Evolutionary conservation across 2,888 invertebrate genomes (phyloP).

Genomic region (Troides oblongomaculatus): DNA sequence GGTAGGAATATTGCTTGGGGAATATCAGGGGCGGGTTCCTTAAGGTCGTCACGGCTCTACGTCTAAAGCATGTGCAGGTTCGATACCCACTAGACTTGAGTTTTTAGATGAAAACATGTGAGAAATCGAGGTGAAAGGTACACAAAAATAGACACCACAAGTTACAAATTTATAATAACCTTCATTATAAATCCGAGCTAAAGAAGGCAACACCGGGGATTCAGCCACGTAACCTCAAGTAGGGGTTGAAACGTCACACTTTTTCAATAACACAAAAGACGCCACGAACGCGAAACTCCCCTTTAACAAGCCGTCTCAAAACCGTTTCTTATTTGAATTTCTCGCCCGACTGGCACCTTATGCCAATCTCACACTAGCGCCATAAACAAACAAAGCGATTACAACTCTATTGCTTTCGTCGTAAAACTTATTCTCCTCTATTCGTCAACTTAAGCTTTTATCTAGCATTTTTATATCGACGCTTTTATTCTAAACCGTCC

Average conservation of each 20-base stretch:
- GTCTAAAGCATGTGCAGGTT: no score
- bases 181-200: background rate
- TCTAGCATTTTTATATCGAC: conserved; percentile 18
- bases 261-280: conserved; percentile 26
- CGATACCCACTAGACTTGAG: no score
- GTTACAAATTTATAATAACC: background rate
- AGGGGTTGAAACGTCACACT: conserved; percentile 11
- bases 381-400: conserved; percentile 36
- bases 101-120: no score
- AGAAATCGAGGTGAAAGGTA: no score
- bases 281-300: conserved; percentile 34
- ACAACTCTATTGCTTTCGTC: conserved; percentile 38
- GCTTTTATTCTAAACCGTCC: conserved; percentile 9
- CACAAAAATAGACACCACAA: no score
- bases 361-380: conserved; percentile 36
- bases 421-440: conserved; percentile 26
- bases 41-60: no score
- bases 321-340: conserved; percentile 60
- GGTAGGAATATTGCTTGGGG: background rate
- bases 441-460: conserved; percentile 26
- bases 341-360: conserved; percentile 45
- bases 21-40: background rate
- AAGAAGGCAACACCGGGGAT: background rate
- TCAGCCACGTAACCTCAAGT: conserved; percentile 6
- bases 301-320: conserved; percentile 49